Percentiles rank a stretch among this genome's conserved stretches.
phyloP scores from a whole-genome alignment of 2,888 invertebrate species.

The Cantharis flavilabris region DNA sequence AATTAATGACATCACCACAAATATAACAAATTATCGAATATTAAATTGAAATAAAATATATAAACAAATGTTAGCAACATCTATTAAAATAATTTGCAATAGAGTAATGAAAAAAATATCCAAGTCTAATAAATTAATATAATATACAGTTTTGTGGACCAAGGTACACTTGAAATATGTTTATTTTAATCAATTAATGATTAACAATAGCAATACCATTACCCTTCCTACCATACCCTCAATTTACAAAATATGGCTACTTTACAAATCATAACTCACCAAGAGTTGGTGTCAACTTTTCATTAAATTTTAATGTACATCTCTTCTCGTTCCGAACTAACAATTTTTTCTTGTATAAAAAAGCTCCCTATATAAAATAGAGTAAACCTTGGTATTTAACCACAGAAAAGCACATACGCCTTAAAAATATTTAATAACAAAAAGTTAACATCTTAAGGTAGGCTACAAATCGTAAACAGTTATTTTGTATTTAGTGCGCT shows the following conservation, averaged over 20 bases:
- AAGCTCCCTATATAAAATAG: background rate
- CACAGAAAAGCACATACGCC: slow-evolving; percentile 2
- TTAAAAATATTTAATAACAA: slow-evolving; percentile 37
- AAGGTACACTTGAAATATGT: slow-evolving; percentile 42
- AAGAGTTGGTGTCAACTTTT: slow-evolving; percentile 44
- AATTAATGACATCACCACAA: slow-evolving; percentile 15
- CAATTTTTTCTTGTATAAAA: background rate
- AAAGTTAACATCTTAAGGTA: slow-evolving; percentile 44
- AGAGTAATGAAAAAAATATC: slow-evolving; percentile 37
- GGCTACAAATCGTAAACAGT: slow-evolving; percentile 38
- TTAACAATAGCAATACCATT: slow-evolving; percentile 46
- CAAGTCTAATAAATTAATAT: slow-evolving; percentile 40
- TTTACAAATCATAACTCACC: slow-evolving; percentile 40
- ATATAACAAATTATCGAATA: slow-evolving; percentile 36
- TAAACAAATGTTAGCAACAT: slow-evolving; percentile 45
- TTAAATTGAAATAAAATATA: slow-evolving; percentile 45
- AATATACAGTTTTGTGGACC: slow-evolving; percentile 44
- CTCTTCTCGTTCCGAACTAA: background rate
- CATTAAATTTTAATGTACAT: slow-evolving; percentile 30
- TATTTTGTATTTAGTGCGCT: slow-evolving; percentile 48
- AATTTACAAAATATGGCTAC: slow-evolving; percentile 43
- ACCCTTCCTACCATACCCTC: slow-evolving; percentile 45
- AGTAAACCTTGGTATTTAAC: slow-evolving; percentile 1
- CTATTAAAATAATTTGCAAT: slow-evolving; percentile 42
- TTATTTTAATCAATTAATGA: slow-evolving; percentile 42